Base-by-base conservation (phyloP, 2,888 invertebrate species). In the Lithophane semibrunnea region DNA sequence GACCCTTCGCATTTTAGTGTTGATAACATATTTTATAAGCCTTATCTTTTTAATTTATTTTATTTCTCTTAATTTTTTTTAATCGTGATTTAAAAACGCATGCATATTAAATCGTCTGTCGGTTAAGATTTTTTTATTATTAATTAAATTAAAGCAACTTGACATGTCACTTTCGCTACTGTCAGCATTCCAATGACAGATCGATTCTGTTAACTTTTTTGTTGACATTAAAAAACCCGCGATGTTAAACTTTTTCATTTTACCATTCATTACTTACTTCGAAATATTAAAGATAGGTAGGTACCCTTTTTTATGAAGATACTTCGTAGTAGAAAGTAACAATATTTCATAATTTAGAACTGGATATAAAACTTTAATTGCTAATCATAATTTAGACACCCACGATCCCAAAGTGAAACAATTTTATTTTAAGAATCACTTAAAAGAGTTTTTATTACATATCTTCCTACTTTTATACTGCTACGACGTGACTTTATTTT, bases 331-430 rank as follows among this genome's bases (percentile, higher is more conserved):
- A 82, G 70, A 82, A 73, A 67, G 70, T 60, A 60, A 64, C 52
- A 69, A 75, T 73, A 70, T 73, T 79, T 58, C 12, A 67, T 75
- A 29, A 83, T 60, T 76, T 74, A 77, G 54, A 75, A 18, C 54
- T 37, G n/a, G n/a, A 60, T 47, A 75, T 84, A 81, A 80, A 84
- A 81, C 24, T 71, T 84, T 81, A 81, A 84, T 84, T 77, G 73
- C 42, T 71, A 47, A 75, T 80, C 84, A 77, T 73, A 80, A 84
- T 80, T 75, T 75, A 75, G 75, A 84, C 84, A 84, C 84, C 84
- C 84, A 84, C 84, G 67, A 44, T 10, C 18, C n/a, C 8, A 42
- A 77, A 77, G 60, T 73, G 66, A 84, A 84, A 75, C 66, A 75
- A 73, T 67, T 83, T 75, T 75, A 63, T 69, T 75, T 75, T 71